These are phyloP conservation scores for Peromyscus maniculatus DNA, from an alignment of 2,113 vertebrate species.

Conservation along the genomic window DNA sequence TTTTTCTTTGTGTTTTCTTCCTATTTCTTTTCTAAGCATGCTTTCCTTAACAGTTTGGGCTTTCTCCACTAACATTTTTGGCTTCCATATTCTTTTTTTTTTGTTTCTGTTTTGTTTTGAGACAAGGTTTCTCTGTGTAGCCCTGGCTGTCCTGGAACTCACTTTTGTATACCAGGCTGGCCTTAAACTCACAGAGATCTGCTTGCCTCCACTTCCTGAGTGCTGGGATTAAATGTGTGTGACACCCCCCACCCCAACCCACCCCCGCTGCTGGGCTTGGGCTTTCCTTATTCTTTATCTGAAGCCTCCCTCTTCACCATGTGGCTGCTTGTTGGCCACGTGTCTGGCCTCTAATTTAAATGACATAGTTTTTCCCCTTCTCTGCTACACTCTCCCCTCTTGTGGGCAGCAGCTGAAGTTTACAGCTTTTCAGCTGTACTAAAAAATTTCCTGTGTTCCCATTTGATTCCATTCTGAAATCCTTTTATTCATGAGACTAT, in stretches of 20 bases:
- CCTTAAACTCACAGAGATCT: background rate
- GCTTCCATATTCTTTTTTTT: background rate
- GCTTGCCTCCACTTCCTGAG: background rate
- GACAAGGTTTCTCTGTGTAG: background rate
- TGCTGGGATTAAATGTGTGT: background rate
- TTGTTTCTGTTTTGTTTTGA: no score
- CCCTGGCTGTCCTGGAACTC: no score
- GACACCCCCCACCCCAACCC: no score
- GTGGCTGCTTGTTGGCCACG: background rate
- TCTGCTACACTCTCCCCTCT: background rate
- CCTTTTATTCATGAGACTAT: background rate
- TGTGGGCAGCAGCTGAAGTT: background rate
- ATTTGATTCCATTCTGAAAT: background rate
- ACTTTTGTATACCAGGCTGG: background rate
- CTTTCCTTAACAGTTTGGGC: background rate
- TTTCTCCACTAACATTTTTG: background rate
- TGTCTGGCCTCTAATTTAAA: background rate
- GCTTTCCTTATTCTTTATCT: background rate
- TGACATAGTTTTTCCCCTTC: background rate
- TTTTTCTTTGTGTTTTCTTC: background rate
- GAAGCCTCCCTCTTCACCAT: background rate
- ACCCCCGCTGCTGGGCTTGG: background rate
- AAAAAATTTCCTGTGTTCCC: background rate
- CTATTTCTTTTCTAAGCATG: background rate
- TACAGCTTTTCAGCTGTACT: background rate